Evolutionary conservation across 1,140 invertebrate species (phyloP).

Genomic region (Mamestra configurata): DNA sequence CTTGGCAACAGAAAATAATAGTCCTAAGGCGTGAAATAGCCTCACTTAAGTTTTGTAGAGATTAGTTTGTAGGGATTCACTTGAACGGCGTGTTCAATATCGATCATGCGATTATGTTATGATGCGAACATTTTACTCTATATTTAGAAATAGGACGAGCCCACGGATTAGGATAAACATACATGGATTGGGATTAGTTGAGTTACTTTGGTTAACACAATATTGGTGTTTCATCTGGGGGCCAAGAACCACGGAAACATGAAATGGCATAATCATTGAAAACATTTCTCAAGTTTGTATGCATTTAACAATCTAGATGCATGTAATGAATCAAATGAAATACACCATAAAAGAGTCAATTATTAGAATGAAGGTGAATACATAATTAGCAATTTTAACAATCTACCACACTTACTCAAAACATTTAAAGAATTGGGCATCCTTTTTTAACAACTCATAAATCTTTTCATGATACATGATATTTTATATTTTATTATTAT

Average conservation of each 20-base stretch:
- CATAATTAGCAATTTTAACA: no score
- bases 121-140: slow-evolving; percentile 26
- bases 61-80: slow-evolving; percentile 37
- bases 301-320: no score
- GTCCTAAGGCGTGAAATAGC: slow-evolving; percentile 21
- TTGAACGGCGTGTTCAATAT: slow-evolving; percentile 35
- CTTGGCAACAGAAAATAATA: slow-evolving; percentile 23
- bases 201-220: not conserved
- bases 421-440: no score
- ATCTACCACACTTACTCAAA: no score
- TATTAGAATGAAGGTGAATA: no score
- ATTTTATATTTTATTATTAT: no score
- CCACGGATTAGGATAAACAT: slow-evolving; percentile 14
- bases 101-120: slow-evolving; percentile 38
- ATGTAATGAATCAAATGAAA: no score
- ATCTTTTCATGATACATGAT: not conserved
- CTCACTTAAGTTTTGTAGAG: slow-evolving; percentile 42
- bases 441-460: not conserved
- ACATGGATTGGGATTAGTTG: slow-evolving; percentile 4
- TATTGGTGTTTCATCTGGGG: no score
- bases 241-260: no score
- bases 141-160: slow-evolving; percentile 22
- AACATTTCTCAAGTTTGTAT: no score
- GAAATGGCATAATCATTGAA: no score
- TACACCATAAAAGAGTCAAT: no score